Conservation (phyloP, 2,113 vertebrate species). For the Tetrao urogallus region DNA sequence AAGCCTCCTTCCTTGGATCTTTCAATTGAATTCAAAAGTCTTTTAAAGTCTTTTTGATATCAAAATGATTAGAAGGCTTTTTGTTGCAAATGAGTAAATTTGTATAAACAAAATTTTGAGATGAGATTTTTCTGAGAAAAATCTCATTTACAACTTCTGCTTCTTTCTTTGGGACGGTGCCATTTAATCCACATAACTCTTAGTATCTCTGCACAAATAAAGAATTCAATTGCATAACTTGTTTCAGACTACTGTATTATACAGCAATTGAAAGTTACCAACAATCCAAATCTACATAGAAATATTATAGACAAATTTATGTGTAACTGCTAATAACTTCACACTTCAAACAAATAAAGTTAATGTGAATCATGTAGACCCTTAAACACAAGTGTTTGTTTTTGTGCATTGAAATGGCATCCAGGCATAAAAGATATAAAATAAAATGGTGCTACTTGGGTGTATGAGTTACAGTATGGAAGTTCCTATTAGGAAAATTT, state of each 20-base stretch:
- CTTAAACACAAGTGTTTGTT: neutral
- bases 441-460: neutral
- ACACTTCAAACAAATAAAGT: neutral
- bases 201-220: neutral
- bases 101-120: neutral
- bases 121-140: neutral
- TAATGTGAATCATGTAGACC: neutral
- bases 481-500: neutral
- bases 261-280: neutral
- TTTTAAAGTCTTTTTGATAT: neutral
- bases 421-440: neutral
- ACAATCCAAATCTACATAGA: neutral
- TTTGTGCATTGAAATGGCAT: neutral
- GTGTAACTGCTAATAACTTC: neutral
- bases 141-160: neutral
- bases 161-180: neutral
- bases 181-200: neutral
- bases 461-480: neutral
- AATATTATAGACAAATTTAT: neutral
- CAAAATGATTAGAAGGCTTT: neutral
- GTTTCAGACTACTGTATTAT: neutral
- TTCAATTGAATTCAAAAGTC: neutral
- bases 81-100: neutral
- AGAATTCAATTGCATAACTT: neutral
- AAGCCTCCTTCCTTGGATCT: neutral